Conservation (phyloP, 2,888 invertebrate genomes). For the Metalampra italica region DNA sequence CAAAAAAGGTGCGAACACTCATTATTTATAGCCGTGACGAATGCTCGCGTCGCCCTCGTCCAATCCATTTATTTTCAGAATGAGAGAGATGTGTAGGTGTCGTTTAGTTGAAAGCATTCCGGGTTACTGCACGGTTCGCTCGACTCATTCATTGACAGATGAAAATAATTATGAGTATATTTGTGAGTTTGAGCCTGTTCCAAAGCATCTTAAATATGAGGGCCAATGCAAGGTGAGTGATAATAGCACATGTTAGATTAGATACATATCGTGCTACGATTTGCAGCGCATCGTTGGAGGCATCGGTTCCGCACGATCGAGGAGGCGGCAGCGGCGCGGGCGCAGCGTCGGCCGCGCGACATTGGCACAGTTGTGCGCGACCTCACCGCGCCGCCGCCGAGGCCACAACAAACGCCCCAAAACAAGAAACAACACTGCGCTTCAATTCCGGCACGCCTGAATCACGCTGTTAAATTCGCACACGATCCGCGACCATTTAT, state of each 20-base stretch:
- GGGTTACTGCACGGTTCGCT: slow-evolving; percentile 26
- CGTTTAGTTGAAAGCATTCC: slow-evolving; percentile 38
- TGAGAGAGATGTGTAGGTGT: slow-evolving; percentile 51
- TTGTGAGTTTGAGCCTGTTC: too few relatives aligned
- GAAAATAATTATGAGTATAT: not conserved
- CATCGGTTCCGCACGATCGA: slow-evolving; percentile 64
- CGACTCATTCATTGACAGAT: not conserved
- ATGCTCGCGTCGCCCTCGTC: slow-evolving; percentile 49
- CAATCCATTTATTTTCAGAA: slow-evolving; percentile 62
- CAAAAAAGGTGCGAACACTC: slow-evolving; percentile 75
- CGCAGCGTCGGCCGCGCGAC: slow-evolving; percentile 48
- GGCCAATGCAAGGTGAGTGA: not conserved
- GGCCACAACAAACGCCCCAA: slow-evolving; percentile 70
- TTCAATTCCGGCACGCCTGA: slow-evolving; percentile 70
- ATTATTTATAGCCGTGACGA: slow-evolving; percentile 73
- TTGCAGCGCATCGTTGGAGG: slow-evolving; percentile 15
- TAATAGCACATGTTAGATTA: not conserved
- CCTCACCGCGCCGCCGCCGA: slow-evolving; percentile 64
- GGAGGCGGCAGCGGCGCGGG: slow-evolving; percentile 39
- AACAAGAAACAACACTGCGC: slow-evolving; percentile 54
- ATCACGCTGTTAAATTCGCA: slow-evolving; percentile 56
- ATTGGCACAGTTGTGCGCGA: slow-evolving; percentile 75
- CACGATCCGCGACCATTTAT: slow-evolving; percentile 43
- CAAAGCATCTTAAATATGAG: not conserved
- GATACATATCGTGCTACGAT: slow-evolving; percentile 8